phyloP scores from a whole-genome alignment of 2,113 vertebrate species.

The Tachysurus fulvidraco region DNA sequence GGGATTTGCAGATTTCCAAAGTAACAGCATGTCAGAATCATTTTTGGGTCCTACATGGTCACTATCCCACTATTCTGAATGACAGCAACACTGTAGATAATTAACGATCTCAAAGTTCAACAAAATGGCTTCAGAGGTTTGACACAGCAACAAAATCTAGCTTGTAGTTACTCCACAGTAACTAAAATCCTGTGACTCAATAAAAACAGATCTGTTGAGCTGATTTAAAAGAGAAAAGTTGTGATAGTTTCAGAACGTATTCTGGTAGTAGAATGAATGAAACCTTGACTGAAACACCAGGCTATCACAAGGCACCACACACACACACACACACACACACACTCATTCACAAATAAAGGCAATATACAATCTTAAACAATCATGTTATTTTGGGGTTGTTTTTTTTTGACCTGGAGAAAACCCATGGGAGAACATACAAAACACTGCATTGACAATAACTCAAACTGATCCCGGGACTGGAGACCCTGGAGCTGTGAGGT shows the following conservation, averaged over 20 bases:
- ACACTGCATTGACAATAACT: not conserved
- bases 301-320: not conserved
- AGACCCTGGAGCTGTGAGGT: not conserved
- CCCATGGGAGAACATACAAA: not conserved
- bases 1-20: conserved; percentile 43
- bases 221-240: not conserved
- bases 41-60: conserved; percentile 25
- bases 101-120: not conserved
- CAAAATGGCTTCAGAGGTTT: not conserved
- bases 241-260: not conserved
- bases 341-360: too few relatives aligned
- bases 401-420: not conserved
- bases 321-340: not conserved
- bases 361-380: not conserved
- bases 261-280: not conserved
- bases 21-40: conserved; percentile 18
- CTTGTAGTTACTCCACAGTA: not conserved
- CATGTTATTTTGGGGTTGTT: not conserved
- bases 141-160: not conserved
- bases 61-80: conserved; percentile 6
- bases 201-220: not conserved
- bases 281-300: not conserved
- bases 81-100: not conserved
- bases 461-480: not conserved
- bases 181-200: not conserved